Conservation (phyloP, 2,797 vertebrate genomes). For the Botia kubotai region DNA sequence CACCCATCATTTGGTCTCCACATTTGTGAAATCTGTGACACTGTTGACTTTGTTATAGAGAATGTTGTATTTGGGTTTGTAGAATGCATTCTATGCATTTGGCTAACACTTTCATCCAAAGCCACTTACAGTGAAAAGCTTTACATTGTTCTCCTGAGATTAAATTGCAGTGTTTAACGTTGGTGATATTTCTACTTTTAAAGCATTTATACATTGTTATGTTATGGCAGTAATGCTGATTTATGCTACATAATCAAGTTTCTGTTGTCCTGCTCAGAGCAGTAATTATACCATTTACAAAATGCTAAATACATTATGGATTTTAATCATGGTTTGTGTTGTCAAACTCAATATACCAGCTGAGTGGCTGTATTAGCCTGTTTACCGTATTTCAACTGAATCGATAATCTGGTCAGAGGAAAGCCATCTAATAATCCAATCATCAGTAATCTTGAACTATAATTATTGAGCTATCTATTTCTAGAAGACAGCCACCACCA, state of each 20-base stretch:
- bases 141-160: background rate
- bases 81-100: too few relatives aligned
- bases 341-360: slow-evolving; percentile 49
- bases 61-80: too few relatives aligned
- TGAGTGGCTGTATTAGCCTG: slow-evolving; percentile 30
- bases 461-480: slow-evolving; percentile 42
- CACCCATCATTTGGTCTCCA: too few relatives aligned
- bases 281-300: slow-evolving; percentile 53
- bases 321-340: slow-evolving; percentile 52
- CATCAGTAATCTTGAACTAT: slow-evolving; percentile 29
- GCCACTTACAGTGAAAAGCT: background rate
- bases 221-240: slow-evolving; percentile 23
- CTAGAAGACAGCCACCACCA: background rate
- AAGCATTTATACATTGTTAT: background rate
- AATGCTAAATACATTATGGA: slow-evolving; percentile 51
- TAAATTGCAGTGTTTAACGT: background rate
- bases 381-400: slow-evolving; percentile 48
- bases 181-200: background rate
- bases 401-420: slow-evolving; percentile 18
- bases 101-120: too few relatives aligned
- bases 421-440: slow-evolving; percentile 44
- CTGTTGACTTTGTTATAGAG: too few relatives aligned
- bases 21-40: too few relatives aligned
- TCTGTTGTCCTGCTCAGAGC: slow-evolving; percentile 25
- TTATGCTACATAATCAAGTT: slow-evolving; percentile 49